Percentiles rank a stretch among this genome's conserved stretches.
Evolutionary conservation across 2,888 invertebrate species (phyloP).

Genomic region (Euclidia mi): DNA sequence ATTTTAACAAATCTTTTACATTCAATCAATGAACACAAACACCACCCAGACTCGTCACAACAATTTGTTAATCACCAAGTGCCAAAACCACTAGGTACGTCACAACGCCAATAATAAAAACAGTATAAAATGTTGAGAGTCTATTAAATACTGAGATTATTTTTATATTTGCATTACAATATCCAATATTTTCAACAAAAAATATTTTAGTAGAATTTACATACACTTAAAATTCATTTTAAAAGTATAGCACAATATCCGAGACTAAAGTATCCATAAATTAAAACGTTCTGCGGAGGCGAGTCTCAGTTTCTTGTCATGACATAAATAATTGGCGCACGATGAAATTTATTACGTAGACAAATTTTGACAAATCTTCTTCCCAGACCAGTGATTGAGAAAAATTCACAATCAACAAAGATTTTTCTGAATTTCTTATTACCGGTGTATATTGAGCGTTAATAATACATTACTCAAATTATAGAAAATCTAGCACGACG

Average conservation of each 20-base stretch:
- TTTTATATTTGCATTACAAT: too few relatives aligned
- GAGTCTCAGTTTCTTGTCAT: conserved; percentile 79
- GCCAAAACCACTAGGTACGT: too few relatives aligned
- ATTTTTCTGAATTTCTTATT: conserved; percentile 13
- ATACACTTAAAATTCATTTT: conserved; percentile 55
- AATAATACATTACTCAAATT: conserved; percentile 9
- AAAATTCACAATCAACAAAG: conserved; percentile 55
- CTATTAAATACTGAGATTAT: too few relatives aligned
- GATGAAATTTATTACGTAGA: conserved; percentile 80
- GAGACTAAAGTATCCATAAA: conserved; percentile 79
- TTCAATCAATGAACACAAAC: too few relatives aligned
- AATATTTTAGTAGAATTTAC: conserved; percentile 34
- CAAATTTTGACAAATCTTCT: conserved; percentile 80
- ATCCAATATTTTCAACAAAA: background rate
- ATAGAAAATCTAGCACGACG: conserved; percentile 7
- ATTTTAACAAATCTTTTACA: too few relatives aligned
- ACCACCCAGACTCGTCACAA: too few relatives aligned
- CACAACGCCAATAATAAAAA: too few relatives aligned
- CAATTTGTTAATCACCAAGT: too few relatives aligned
- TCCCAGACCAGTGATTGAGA: conserved; percentile 52
- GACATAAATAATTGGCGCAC: conserved; percentile 82
- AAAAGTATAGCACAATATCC: conserved; percentile 66
- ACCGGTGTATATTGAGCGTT: conserved; percentile 7
- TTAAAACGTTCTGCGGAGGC: conserved; percentile 76
- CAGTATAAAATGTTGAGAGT: too few relatives aligned